Evolutionary conservation across 2,113 vertebrate species (phyloP).

Genomic region (Condylura cristata): DNA sequence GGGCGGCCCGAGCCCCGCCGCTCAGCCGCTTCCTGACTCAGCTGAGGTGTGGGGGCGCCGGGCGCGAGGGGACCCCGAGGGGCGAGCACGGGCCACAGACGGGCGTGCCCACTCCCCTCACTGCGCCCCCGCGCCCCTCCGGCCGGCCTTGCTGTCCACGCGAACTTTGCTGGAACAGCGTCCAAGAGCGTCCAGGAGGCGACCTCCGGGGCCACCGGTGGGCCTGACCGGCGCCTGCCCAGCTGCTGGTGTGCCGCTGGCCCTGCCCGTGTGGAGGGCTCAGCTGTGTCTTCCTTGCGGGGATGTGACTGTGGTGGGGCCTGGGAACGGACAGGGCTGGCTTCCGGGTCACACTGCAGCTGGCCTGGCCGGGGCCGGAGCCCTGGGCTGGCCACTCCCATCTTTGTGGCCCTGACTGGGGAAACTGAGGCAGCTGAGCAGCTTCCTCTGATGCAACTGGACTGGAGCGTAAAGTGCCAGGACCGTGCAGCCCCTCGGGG

Average conservation of each 20-base stretch:
- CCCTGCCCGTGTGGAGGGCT: neutral
- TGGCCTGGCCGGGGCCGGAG: neutral
- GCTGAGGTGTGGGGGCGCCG: neutral
- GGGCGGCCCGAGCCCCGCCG: neutral
- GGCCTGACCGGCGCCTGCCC: too few relatives aligned
- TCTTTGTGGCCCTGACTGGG: neutral
- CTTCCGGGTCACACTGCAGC: neutral
- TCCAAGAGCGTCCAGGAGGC: too few relatives aligned
- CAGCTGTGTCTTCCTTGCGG: neutral
- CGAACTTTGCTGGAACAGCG: too few relatives aligned
- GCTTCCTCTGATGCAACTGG: neutral
- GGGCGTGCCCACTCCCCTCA: too few relatives aligned
- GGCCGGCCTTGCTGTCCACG: too few relatives aligned
- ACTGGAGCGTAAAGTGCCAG: too few relatives aligned
- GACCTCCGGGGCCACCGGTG: too few relatives aligned
- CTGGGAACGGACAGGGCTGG: neutral
- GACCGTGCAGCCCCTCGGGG: neutral
- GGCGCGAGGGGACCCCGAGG: accelerated
- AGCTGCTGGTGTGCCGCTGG: neutral
- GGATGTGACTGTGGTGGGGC: neutral
- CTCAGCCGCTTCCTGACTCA: neutral
- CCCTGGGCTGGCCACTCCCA: accelerated
- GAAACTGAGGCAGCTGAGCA: neutral
- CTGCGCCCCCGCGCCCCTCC: neutral
- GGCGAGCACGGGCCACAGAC: accelerated